Evolutionary conservation across 2,113 vertebrate species (phyloP), one percentile per base, ranked within the genome.

Genomic region (Anser brachyrhynchus): DNA sequence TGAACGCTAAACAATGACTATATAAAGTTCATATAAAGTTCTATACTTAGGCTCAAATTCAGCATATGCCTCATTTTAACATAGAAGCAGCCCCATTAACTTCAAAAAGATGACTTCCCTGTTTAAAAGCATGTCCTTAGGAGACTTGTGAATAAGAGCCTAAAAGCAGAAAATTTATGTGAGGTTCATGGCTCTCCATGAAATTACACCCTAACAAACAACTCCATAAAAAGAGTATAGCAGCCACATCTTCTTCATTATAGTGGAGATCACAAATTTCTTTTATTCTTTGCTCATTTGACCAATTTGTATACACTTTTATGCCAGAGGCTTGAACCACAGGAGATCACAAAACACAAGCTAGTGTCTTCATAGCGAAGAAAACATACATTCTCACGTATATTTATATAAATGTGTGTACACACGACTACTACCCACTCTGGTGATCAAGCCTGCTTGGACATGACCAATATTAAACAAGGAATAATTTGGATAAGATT

Each of bases 331-430:
- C 11, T 71, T 4, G n/a, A 76, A 41, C 31, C n/a, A 4, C 58
- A 25, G 70, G 59, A 83, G 64, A 31, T 62, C 31, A n/a, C 57
- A 49, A 52, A 84, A 31, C 58, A 15, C 58, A 28, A 3, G 1
- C 2, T 14, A 25, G 4, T 1, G 20, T 12, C 33, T 55, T 28
- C 51, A 12, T 0, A n/a, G 87, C n/a, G 26, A 52, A 81, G 84
- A 10, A 39, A 73, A 54, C 19, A 4, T 1, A 3, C 0, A 10
- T 4, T 8, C 4, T 3, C 9, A 17, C 1, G 1, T 0, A 0
- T 6, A 5, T 1, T 2, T 0, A 2, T 5, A 3, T 8, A 2
- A 4, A 3, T 2, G 21, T 2, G 9, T 2, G 22, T 19, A 19
- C 0, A 82, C 6, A 18, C 1, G 28, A 28, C 0, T 1, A 28